Percentiles rank a stretch among this genome's conserved stretches.
phyloP scores from a whole-genome alignment of 2,888 invertebrate genomes.

The Drosophila dives region DNA sequence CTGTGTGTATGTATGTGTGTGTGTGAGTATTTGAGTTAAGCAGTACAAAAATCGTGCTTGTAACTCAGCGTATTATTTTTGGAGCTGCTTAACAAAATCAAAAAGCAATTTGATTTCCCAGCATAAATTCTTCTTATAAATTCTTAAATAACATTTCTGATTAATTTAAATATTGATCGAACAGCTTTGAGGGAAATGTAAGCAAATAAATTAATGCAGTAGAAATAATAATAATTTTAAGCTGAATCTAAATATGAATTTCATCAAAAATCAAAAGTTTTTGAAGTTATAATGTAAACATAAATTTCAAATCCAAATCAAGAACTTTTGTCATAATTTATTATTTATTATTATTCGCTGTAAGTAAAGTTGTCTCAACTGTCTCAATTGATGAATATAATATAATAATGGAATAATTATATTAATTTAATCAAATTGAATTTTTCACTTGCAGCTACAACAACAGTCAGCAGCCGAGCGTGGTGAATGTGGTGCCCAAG shows the following conservation, averaged over 20 bases:
- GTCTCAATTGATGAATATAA: not conserved
- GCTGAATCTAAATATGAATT: not conserved
- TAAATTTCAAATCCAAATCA: not conserved
- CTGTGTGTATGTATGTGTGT: constrained; percentile 5
- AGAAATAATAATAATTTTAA: not conserved
- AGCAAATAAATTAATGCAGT: not conserved
- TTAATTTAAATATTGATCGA: constrained; percentile 1
- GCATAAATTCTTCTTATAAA: constrained; percentile 1
- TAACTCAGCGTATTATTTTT: constrained; percentile 16
- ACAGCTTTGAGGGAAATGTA: not conserved
- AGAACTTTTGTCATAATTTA: too few species aligned
- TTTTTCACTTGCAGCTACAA: constrained; percentile 66
- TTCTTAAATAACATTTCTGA: not conserved
- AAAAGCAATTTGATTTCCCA: constrained; percentile 36
- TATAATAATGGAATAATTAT: not conserved
- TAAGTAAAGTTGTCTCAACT: not conserved
- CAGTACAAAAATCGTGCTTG: constrained; percentile 30
- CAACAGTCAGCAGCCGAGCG: constrained; percentile 60
- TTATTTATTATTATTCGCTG: not conserved
- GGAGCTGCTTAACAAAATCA: constrained; percentile 39
- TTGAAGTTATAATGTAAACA: not conserved
- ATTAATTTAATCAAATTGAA: not conserved
- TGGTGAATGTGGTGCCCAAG: constrained; percentile 83
- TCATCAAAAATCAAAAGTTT: not conserved
- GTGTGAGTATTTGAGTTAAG: constrained; percentile 17